Evolutionary conservation across 1,140 invertebrate species (phyloP), one percentile per base, ranked within the genome.

Genomic region (Drosophila pruinosa): DNA sequence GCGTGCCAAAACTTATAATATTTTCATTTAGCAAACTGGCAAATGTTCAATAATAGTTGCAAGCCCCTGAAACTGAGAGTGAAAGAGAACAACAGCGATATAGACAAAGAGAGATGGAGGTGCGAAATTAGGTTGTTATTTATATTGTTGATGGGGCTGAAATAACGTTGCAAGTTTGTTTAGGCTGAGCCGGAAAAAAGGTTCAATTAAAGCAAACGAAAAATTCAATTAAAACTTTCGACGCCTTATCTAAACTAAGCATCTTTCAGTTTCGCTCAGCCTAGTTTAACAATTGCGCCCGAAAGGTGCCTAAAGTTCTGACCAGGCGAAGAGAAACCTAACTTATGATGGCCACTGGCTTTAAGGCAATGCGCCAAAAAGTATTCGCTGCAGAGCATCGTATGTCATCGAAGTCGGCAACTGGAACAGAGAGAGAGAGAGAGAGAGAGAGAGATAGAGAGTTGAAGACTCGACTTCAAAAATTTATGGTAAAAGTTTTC

Each of bases 1-100:
- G 80, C 80, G 73, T 86, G 81, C 81, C 81, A 86, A 88, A 86
- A 86, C 70, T 85, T 72, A 85, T 68, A 81, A 86, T 85, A 76
- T 74, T 77, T 70, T 74, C 80, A 85, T 81, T 85, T 81, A 86
- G 62, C 43, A 65, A 85, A 76, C 82, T 86, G 81, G 81, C 81
- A 86, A 78, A 64, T 28, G 54, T 78, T 86, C 81, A 86, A 86
- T 81, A 76, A 72, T 59, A 72, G 62, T 72, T 56, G 5, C 50
- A 31, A 17, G 21, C 31, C 22, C 21, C 41, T 45, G 50, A 64
- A 53, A 62, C 47, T 45, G 67, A 38, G 24, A 54, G 47, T 17
- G 14, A 19, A 28, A 19, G 8, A 14, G 64, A 17, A 47, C 6
- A 4, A 21, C 8, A 39, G 50, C 0, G 34, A 67, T n/a, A n/a